Conservation (phyloP, 2,797 vertebrate genomes). For the Hyperoplus immaculatus region DNA sequence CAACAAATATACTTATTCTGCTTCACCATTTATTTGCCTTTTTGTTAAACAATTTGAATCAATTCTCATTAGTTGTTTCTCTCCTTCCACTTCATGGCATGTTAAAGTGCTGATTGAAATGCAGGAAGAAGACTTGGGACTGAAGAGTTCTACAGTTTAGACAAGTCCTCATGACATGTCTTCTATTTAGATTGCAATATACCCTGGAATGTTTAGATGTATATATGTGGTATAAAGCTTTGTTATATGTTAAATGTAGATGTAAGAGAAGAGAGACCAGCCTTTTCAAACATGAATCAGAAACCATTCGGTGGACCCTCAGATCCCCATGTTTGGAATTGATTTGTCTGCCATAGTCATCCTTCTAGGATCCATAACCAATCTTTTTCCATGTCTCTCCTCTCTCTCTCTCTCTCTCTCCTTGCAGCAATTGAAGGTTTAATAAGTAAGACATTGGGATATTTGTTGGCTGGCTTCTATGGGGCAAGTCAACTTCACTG, state of each 20-base stretch:
- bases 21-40: slow-evolving; percentile 70
- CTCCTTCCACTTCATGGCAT: slow-evolving; percentile 81
- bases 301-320: slow-evolving; percentile 60
- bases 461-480: slow-evolving; percentile 77
- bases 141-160: slow-evolving; percentile 87
- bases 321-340: slow-evolving; percentile 72
- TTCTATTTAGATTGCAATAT: slow-evolving; percentile 49
- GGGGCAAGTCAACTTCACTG: slow-evolving; percentile 53
- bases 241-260: slow-evolving; percentile 27
- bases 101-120: slow-evolving; percentile 89
- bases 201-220: slow-evolving; percentile 37
- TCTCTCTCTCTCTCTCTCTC: slow-evolving; percentile 80
- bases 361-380: slow-evolving; percentile 79
- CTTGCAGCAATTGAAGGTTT: slow-evolving; percentile 91
- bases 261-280: slow-evolving; percentile 59
- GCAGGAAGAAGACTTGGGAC: slow-evolving; percentile 85
- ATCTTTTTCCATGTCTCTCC: slow-evolving; percentile 80
- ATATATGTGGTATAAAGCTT: slow-evolving; percentile 21
- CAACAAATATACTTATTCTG: slow-evolving; percentile 58
- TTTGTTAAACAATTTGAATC: slow-evolving; percentile 68
- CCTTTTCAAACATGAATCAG: slow-evolving; percentile 63
- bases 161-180: slow-evolving; percentile 73
- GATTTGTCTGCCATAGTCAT: slow-evolving; percentile 79
- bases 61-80: slow-evolving; percentile 81
- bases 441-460: slow-evolving; percentile 88